Evolutionary conservation across 2,888 invertebrate genomes (phyloP), one percentile per base, ranked within the genome.

Genomic region (Glyphotaelius pellucidus): DNA sequence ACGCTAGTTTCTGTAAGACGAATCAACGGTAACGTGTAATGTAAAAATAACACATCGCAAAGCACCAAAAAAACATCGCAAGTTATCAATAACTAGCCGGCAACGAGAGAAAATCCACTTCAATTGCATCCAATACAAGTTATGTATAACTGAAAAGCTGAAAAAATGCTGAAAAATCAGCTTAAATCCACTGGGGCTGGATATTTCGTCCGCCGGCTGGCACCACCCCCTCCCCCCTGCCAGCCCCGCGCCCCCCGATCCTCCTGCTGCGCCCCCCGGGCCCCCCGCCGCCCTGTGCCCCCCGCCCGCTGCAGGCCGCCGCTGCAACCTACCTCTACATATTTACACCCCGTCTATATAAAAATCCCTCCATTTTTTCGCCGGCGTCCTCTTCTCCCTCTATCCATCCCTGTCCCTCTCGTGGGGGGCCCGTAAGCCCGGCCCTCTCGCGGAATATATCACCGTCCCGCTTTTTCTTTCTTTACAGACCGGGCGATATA

Each of bases 301-400:
- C 92, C 91, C 91, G 92, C 84, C 84, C 79, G 83, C 92, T 90
- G 89, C 81, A 42, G 86, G 93, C 90, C 92, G 92, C 92, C 93
- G 92, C 91, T 93, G 93, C 93, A 93, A 91, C 93, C 93, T 93
- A 93, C 93, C 93, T 93, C 93, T 93, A 93, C 93, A 93, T 93
- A 93, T 93, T 93, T 93, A 93, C 93, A 93, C 93, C 93, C 93
- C 92, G 93, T 91, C 93, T 92, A 92, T 93, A 93, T 93, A 93
- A 93, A 93, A 93, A 93, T 93, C 93, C 93, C 92, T 93, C 92
- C 93, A 93, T 93, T 93, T 93, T 93, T 93, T 92, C 93, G 93
- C 81, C 91, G 91, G 90, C 92, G 93, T 91, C 92, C 93, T 91
- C 91, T 90, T 92, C 93, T 93, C 92, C 91, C 80, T 91, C 92